Conservation (phyloP, 2,888 invertebrate species). For the Cremastinae sp. region DNA sequence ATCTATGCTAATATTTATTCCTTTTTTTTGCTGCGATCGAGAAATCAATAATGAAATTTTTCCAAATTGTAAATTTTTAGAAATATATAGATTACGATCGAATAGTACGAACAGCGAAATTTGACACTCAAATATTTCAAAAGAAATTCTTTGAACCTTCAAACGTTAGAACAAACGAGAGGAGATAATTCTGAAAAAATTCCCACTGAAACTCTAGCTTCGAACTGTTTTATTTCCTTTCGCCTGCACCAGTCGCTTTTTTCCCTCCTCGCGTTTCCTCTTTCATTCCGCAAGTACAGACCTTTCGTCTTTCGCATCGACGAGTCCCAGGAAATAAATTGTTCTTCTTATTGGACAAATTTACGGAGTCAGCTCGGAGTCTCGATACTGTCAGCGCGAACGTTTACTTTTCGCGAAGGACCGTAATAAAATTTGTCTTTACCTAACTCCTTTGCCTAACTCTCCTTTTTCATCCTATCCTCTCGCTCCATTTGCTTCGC, state of each 20-base stretch:
- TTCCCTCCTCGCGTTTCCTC: slow-evolving; percentile 19
- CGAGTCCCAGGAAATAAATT: slow-evolving; percentile 61
- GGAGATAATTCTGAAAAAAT: too few relatives aligned
- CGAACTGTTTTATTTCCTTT: slow-evolving; percentile 20
- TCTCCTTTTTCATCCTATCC: slow-evolving; percentile 46
- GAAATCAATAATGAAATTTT: too few relatives aligned
- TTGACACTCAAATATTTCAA: too few relatives aligned
- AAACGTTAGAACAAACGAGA: too few relatives aligned
- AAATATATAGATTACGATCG: too few relatives aligned
- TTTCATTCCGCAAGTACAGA: not conserved
- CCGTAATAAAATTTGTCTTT: slow-evolving; percentile 63
- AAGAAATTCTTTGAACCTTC: too few relatives aligned
- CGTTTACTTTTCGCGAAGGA: slow-evolving; percentile 50
- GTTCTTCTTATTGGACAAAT: slow-evolving; percentile 67
- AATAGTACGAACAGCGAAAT: too few relatives aligned
- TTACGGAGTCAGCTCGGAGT: slow-evolving; percentile 60
- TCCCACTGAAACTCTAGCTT: too few relatives aligned
- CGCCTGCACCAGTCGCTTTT: slow-evolving; percentile 9
- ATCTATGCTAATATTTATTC: too few relatives aligned
- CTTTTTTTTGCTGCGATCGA: too few relatives aligned
- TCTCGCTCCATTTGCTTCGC: slow-evolving; percentile 50
- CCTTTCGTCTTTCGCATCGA: slow-evolving; percentile 37
- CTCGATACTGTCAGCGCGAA: slow-evolving; percentile 49
- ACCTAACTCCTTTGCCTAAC: slow-evolving; percentile 44
- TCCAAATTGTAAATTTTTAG: too few relatives aligned